Conservation (phyloP, 2,888 invertebrate genomes). For the Rhamnusium bicolor region DNA sequence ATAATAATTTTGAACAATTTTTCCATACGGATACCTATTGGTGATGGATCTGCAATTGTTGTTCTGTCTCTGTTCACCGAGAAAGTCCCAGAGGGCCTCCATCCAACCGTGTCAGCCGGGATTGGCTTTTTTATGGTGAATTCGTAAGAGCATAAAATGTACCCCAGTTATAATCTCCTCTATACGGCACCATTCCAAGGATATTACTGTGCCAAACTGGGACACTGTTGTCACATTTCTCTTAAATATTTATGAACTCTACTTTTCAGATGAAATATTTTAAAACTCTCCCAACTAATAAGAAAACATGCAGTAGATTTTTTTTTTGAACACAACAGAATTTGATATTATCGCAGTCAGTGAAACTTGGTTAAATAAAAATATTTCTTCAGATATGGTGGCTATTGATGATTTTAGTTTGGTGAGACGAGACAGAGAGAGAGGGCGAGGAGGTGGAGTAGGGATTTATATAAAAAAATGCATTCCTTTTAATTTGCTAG, state of each 20-base stretch:
- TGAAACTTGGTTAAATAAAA: too few species aligned
- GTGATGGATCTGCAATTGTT: not conserved
- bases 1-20: not conserved
- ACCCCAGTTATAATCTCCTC: conserved; percentile 7
- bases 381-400: too few species aligned
- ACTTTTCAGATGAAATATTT: too few species aligned
- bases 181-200: not conserved
- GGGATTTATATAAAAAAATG: too few species aligned
- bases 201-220: conserved; percentile 5
- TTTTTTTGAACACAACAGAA: too few species aligned
- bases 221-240: not conserved
- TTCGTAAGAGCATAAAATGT: conserved; percentile 12
- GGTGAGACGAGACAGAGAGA: too few species aligned
- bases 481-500: too few species aligned
- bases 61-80: not conserved
- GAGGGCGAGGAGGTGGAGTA: too few species aligned
- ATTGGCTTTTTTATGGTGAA: conserved; percentile 15
- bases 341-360: too few species aligned
- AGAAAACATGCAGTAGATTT: too few species aligned
- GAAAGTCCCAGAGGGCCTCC: not conserved
- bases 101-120: not conserved
- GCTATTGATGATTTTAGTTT: too few species aligned
- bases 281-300: too few species aligned
- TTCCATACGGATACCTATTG: not conserved
- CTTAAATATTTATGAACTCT: not conserved